These are phyloP conservation scores for Timema podura DNA, from an alignment of 2,888 invertebrate species.

Conservation along the genomic window DNA sequence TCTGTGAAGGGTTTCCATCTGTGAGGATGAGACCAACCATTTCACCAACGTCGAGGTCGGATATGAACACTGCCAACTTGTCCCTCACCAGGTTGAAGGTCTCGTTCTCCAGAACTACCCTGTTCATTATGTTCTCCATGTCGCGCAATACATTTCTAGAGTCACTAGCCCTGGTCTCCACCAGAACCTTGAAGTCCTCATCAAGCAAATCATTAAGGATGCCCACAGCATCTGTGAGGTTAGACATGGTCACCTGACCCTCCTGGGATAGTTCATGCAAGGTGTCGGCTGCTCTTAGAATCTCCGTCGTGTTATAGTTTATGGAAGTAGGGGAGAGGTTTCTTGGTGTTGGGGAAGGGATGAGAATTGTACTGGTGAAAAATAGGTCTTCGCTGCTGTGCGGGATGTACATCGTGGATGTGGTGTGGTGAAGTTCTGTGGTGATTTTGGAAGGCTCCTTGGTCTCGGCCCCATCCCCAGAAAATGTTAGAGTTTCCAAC, in stretches of 20 bases:
- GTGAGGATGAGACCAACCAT: neutral
- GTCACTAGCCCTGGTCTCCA: neutral
- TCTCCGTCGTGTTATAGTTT: too few relatives aligned
- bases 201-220: neutral
- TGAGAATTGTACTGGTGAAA: too few relatives aligned
- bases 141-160: neutral
- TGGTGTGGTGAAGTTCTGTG: too few relatives aligned
- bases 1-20: neutral
- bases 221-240: neutral
- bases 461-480: too few relatives aligned
- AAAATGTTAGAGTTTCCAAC: too few relatives aligned
- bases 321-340: too few relatives aligned
- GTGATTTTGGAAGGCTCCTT: too few relatives aligned
- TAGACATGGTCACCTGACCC: neutral
- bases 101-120: conserved; percentile 6
- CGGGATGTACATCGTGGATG: too few relatives aligned
- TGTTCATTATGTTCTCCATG: conserved; percentile 11
- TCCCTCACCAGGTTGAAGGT: neutral
- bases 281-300: too few relatives aligned
- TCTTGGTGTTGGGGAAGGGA: too few relatives aligned
- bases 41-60: neutral
- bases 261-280: too few relatives aligned
- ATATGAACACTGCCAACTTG: conserved; percentile 12
- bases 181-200: neutral
- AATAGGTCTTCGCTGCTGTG: too few relatives aligned